phyloP scores from a whole-genome alignment of 1,140 invertebrate species.

The Chymomyza costata region DNA sequence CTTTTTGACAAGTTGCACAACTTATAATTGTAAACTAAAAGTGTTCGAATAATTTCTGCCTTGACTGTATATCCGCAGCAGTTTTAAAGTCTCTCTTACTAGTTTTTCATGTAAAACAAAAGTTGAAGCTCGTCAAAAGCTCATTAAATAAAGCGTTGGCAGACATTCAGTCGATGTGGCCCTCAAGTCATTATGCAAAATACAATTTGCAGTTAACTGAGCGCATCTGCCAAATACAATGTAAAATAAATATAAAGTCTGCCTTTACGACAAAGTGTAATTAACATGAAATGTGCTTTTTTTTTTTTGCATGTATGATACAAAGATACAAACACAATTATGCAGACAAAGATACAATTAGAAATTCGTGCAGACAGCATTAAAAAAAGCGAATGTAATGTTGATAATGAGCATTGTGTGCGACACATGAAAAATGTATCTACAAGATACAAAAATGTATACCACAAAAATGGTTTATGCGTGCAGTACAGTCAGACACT shows the following conservation, averaged over 20 bases:
- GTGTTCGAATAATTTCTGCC: too few relatives aligned
- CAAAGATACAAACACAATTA: neutral
- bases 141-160: constrained; percentile 56
- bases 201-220: constrained; percentile 18
- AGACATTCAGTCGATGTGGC: constrained; percentile 16
- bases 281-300: constrained; percentile 60
- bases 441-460: constrained; percentile 17
- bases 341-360: constrained; percentile 4
- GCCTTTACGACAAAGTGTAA: constrained; percentile 62
- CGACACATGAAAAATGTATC: constrained; percentile 34
- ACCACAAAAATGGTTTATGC: constrained; percentile 20
- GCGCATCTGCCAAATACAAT: constrained; percentile 45
- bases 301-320: constrained; percentile 18
- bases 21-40: too few relatives aligned
- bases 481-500: neutral
- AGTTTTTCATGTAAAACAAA: too few relatives aligned
- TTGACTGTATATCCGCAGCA: too few relatives aligned
- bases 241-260: constrained; percentile 67
- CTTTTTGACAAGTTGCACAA: too few relatives aligned
- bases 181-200: constrained; percentile 45
- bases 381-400: constrained; percentile 3
- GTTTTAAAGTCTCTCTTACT: too few relatives aligned
- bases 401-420: constrained; percentile 30
- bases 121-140: constrained; percentile 54
- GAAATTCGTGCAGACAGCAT: constrained; percentile 4